These are phyloP conservation scores for Cisticola juncidis DNA, from an alignment of 2,113 vertebrate species.

Conservation along the genomic window DNA sequence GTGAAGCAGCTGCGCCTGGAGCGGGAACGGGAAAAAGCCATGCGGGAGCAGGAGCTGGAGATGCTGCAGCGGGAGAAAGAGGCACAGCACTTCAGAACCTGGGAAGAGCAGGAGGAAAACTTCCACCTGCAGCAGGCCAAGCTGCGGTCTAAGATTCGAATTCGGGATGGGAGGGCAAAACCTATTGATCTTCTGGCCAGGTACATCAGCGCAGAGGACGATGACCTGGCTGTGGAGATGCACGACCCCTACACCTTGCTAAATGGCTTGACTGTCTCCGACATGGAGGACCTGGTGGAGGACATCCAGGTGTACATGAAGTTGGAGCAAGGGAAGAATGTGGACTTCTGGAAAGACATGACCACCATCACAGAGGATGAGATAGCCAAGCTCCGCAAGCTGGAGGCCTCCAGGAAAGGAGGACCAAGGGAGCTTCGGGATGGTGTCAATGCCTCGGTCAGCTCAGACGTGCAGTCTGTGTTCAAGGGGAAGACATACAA, in stretches of 20 bases:
- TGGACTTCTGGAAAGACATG: not conserved
- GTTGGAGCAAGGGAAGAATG: not conserved
- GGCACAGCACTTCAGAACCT: not conserved
- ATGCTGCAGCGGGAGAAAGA: not conserved
- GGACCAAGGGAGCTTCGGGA: not conserved
- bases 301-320: not conserved
- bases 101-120: not conserved
- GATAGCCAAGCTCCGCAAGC: not conserved
- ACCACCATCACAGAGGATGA: not conserved
- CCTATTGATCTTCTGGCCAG: not conserved
- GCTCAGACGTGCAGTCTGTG: not conserved
- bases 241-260: not conserved
- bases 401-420: not conserved
- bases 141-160: not conserved
- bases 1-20: not conserved
- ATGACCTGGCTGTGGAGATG: not conserved
- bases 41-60: not conserved
- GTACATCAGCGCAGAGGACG: not conserved
- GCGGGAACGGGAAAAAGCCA: not conserved
- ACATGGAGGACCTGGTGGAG: not conserved
- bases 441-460: not conserved
- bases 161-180: not conserved
- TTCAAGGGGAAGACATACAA: not conserved
- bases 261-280: fast-evolving
- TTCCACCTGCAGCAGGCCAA: not conserved